Base-by-base conservation (phyloP, 2,113 vertebrate genomes). In the Ctenodactylus gundi region DNA sequence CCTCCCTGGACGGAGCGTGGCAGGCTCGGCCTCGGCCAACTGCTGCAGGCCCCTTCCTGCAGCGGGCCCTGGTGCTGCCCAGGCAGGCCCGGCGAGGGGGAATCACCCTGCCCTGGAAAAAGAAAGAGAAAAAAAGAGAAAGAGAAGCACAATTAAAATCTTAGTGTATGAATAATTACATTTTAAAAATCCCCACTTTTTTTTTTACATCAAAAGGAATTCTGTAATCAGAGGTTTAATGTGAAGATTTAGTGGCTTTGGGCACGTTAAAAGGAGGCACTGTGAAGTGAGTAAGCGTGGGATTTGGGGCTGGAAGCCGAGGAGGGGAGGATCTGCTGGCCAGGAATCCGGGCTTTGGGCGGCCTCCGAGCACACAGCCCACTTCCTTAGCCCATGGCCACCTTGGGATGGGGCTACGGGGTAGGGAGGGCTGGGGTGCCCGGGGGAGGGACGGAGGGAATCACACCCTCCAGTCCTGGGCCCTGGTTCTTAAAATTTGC, bases 131-230 rank as follows among this genome's bases (percentile, higher is more conserved):
- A 44, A 58, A 12, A 44, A 75, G 87, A 55, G 92, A 87, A 92
- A 91, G n/a, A 91, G 91, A 92, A 97, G 92, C 94, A 97, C 98
- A 98, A 98, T 98, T 98, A 98, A 96, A 97, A 97, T 94, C 98
- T 94, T 77, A 25, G 95, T 78, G 75, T 91, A 91, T 91, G 97
- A 21, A 93, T 98, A 97, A 98, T 97, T 97, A 97, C 97, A 96
- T 97, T 97, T 97, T 91, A 97, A 97, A 98, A 98, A 96, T 97
- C 97, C 97, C 95, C 95, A 89, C 95, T 65, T 95, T 94, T 97
- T 96, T 78, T 95, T 93, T 98, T 95, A 98, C 98, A 98, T 98
- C 98, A 98, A 98, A 98, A 97, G 96, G 97, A 97, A 97, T 98
- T 97, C 98, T 13, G 34, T 98, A 98, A 98, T 98, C 96, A 94